Base-by-base conservation (phyloP, 2,113 vertebrate species). In the Nothoprocta pentlandii region DNA sequence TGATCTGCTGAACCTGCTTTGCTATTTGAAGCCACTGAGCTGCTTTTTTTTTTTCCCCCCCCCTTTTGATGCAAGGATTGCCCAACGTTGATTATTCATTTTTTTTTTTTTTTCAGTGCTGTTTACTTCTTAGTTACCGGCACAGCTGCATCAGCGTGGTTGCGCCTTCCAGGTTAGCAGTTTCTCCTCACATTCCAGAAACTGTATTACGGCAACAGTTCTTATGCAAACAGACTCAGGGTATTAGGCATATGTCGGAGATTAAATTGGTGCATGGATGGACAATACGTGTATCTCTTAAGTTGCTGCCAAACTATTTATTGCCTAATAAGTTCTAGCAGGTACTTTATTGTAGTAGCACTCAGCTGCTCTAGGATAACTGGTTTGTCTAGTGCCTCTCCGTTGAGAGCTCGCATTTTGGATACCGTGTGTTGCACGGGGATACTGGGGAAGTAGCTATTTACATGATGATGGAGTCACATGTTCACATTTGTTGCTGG, bases 161-260 rank as follows among this genome's bases (percentile, higher is more conserved):
- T 88, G 13, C 73, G 87, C 47, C 2, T 82, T 95, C 80, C 3
- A 2, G 32, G 59, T 93, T 93, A 61, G 73, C 92, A 94, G 91
- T 95, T 97, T 96, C 77, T 95, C 81, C 46, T 88, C 59, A 36
- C 17, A 2, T 95, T 96, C 91, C 67, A 94, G 90, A 94, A 88
- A 71, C 88, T 49, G 71, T 64, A 25, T 95, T 92, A 94, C 2
- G 1, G 89, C 91, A 94, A 9, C 74, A 75, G 53, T 1, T 2
- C 80, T 94, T 94, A 41, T 53, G 68, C 91, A 84, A 44, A 89
- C 0, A 21, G 30, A 10, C 19, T 34, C 1, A 0, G 47, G 79
- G 76, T 78, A 61, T 39, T 56, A 42, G 71, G 69, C 1, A 1
- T 76, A 16, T 64, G 44, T 67, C 44, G 2, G 56, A 64, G 77